A percentile compares a stretch with the other conserved stretches of the same genome.
Evolutionary conservation across 1,140 invertebrate genomes (phyloP).

Genomic region (Drosophila grimshawi): DNA sequence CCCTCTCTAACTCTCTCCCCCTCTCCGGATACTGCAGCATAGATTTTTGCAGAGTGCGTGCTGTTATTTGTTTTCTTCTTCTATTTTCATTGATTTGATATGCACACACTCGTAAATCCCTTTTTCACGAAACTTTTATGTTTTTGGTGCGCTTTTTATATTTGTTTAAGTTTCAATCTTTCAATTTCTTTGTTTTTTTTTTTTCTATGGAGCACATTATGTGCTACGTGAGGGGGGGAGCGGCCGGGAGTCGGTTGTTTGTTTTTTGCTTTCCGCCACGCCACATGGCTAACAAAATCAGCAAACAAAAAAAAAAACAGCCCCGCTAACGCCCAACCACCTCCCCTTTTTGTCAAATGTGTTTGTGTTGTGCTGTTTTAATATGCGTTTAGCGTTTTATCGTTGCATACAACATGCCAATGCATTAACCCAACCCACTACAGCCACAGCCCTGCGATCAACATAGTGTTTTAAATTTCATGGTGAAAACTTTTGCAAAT

Average conservation of each 20-base stretch:
- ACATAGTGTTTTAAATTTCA: slow-evolving; percentile 39
- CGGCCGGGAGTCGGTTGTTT: slow-evolving; percentile 24
- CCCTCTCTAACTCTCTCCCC: slow-evolving; percentile 4
- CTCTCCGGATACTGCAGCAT: neutral
- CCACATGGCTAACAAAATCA: slow-evolving; percentile 61
- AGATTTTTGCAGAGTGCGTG: slow-evolving; percentile 24
- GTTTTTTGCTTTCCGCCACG: slow-evolving; percentile 11
- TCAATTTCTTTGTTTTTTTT: slow-evolving; percentile 28
- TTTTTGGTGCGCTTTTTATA: slow-evolving; percentile 37
- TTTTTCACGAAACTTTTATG: slow-evolving; percentile 57
- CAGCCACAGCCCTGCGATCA: slow-evolving; percentile 1
- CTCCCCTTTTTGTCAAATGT: slow-evolving; percentile 28
- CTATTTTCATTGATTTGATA: slow-evolving; percentile 68
- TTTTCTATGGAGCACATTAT: slow-evolving; percentile 50
- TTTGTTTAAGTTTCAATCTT: slow-evolving; percentile 44
- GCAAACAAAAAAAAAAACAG: neutral
- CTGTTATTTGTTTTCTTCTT: slow-evolving; percentile 6
- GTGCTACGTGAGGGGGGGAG: slow-evolving; percentile 41
- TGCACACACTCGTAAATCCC: slow-evolving; percentile 76
- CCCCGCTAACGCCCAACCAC: neutral
- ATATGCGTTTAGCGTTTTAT: slow-evolving; percentile 75
- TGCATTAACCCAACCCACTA: slow-evolving; percentile 48
- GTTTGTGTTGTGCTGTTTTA: slow-evolving; percentile 52
- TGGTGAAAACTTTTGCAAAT: slow-evolving; percentile 61
- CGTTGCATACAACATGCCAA: slow-evolving; percentile 56